Conservation (phyloP, 2,888 invertebrate genomes). For the Villa cingulata region DNA sequence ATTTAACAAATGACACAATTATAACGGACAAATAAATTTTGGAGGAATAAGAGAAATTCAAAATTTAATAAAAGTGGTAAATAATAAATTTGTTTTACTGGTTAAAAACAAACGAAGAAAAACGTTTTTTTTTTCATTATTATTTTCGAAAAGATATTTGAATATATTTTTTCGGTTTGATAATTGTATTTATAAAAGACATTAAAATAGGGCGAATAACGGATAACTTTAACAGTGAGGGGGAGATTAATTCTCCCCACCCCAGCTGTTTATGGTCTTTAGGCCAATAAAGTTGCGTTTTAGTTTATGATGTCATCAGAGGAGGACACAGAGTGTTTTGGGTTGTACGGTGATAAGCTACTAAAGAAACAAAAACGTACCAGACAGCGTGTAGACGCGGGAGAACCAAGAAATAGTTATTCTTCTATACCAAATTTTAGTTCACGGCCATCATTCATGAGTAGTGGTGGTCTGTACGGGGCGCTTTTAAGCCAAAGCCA, state of each 20-base stretch:
- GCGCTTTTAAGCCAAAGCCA: conserved; percentile 70
- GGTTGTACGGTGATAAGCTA: conserved; percentile 85
- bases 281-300: conserved; percentile 70
- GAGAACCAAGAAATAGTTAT: conserved; percentile 88
- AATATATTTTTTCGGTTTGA: no score
- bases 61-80: no score
- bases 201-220: conserved; percentile 17
- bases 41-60: no score
- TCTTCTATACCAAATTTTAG: conserved; percentile 64
- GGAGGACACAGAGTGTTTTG: conserved; percentile 88
- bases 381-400: conserved; percentile 93
- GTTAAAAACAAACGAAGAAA: no score
- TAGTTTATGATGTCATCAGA: conserved; percentile 90
- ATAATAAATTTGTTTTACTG: not conserved
- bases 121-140: not conserved
- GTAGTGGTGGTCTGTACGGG: conserved; percentile 75
- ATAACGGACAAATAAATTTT: no score
- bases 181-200: not conserved
- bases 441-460: conserved; percentile 69
- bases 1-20: no score
- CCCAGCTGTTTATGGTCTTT: conserved; percentile 34
- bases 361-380: conserved; percentile 87
- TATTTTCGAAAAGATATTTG: not conserved
- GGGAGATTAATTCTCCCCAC: conserved; percentile 18
- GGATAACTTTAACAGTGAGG: conserved; percentile 7